Evolutionary conservation across 1,140 invertebrate genomes (phyloP).

Genomic region (Pomacea maculata): DNA sequence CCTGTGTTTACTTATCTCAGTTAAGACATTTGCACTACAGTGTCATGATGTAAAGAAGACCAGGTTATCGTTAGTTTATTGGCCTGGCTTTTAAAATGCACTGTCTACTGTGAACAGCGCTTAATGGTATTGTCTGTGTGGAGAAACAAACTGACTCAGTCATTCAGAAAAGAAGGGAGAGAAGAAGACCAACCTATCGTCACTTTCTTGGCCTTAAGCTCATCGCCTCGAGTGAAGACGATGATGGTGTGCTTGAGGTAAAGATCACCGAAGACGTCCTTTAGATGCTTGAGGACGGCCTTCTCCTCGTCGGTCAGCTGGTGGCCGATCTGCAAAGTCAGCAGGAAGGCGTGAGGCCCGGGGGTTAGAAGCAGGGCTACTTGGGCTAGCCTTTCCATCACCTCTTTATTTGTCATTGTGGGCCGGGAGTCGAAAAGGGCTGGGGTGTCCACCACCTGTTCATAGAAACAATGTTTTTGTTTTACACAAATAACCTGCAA

Average conservation of each 20-base stretch:
- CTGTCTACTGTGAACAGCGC: no score
- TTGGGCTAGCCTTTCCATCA: background rate
- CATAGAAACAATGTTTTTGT: no score
- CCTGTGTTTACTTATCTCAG: no score
- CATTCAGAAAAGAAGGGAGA: background rate
- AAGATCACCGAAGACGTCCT: background rate
- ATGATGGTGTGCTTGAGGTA: slow-evolving; percentile 1
- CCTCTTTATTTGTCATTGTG: background rate
- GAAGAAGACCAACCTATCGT: background rate
- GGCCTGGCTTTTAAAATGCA: no score
- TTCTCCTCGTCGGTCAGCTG: slow-evolving; percentile 3
- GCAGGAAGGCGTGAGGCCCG: slow-evolving; percentile 5
- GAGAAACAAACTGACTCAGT: background rate
- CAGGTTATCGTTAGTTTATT: no score
- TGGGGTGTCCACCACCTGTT: background rate
- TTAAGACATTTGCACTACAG: no score
- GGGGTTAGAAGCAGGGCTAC: background rate
- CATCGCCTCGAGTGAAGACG: background rate
- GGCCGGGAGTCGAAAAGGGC: background rate
- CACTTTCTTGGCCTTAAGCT: background rate
- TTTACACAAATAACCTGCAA: no score
- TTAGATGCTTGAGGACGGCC: background rate
- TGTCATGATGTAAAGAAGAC: no score
- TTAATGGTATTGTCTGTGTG: no score
- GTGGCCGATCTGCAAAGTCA: background rate